phyloP scores from a whole-genome alignment of 2,797 vertebrate species.

The Gephyroberyx darwinii region DNA sequence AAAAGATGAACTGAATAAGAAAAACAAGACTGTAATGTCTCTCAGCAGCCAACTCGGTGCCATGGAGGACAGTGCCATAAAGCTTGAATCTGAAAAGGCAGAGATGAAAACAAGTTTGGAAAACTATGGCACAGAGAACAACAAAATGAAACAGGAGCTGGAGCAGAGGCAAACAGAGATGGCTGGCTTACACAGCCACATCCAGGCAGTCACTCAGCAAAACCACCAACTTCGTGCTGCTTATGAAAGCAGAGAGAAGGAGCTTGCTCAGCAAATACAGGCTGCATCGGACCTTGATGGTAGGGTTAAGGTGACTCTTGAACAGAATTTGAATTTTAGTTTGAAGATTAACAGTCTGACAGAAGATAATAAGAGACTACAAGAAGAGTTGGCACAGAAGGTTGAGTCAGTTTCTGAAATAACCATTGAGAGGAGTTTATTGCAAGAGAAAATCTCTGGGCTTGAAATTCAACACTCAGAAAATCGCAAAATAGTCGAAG shows the following conservation, averaged over 20 bases:
- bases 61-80: conserved; percentile 67
- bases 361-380: conserved; percentile 76
- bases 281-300: conserved; percentile 70
- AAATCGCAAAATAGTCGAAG: conserved; percentile 65
- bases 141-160: conserved; percentile 61
- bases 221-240: conserved; percentile 63
- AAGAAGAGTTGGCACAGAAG: conserved; percentile 73
- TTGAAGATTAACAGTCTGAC: conserved; percentile 73
- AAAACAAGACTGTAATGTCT: conserved; percentile 49
- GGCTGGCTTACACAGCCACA: conserved; percentile 44
- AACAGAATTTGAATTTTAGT: conserved; percentile 67
- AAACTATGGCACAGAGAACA: conserved; percentile 57
- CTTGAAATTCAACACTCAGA: conserved; percentile 76
- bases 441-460: conserved; percentile 71
- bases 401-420: conserved; percentile 68
- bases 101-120: conserved; percentile 63
- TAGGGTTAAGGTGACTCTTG: conserved; percentile 51
- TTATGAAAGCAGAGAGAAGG: conserved; percentile 75
- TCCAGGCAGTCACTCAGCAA: conserved; percentile 58
- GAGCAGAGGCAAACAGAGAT: conserved; percentile 51
- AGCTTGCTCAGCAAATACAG: conserved; percentile 71
- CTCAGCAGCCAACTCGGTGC: conserved; percentile 70
- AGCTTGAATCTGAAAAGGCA: conserved; percentile 74
- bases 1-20: conserved; percentile 70
- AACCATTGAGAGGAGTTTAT: conserved; percentile 61